Evolutionary conservation across 2,888 invertebrate genomes (phyloP).

Genomic region (Deilephila elpenor): DNA sequence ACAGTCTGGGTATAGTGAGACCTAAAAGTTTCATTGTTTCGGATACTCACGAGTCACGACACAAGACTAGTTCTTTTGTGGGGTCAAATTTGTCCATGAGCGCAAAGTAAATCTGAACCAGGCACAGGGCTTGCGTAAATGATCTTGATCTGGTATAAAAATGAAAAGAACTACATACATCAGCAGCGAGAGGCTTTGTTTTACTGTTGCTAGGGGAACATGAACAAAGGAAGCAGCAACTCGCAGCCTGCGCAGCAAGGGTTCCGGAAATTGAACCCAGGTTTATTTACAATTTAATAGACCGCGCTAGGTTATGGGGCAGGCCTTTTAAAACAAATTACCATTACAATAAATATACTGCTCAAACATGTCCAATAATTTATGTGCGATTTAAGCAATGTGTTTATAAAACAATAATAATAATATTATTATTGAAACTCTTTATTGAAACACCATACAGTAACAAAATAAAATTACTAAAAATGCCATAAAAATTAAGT

Average conservation of each 20-base stretch:
- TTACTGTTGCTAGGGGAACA: slow-evolving; percentile 2
- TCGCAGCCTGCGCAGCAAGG: neutral
- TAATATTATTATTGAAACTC: too few relatives aligned
- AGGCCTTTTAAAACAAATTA: neutral
- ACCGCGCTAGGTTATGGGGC: neutral
- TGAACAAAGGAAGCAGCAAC: neutral
- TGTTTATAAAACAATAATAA: neutral
- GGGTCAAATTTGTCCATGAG: neutral
- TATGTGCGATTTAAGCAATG: too few relatives aligned
- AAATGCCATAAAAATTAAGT: too few relatives aligned
- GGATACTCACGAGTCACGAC: too few relatives aligned
- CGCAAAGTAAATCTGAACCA: neutral
- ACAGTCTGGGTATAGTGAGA: too few relatives aligned
- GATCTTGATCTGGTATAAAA: neutral
- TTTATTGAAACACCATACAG: too few relatives aligned
- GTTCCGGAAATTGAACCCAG: neutral
- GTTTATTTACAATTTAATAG: neutral
- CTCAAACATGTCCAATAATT: too few relatives aligned
- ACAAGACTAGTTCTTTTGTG: too few relatives aligned
- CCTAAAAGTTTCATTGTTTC: too few relatives aligned
- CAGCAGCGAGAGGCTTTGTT: neutral
- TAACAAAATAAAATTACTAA: too few relatives aligned
- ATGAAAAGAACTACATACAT: neutral
- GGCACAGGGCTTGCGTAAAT: neutral
- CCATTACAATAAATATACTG: too few relatives aligned